Conservation (phyloP, 2,797 vertebrate genomes). For the Halcyon badia region DNA sequence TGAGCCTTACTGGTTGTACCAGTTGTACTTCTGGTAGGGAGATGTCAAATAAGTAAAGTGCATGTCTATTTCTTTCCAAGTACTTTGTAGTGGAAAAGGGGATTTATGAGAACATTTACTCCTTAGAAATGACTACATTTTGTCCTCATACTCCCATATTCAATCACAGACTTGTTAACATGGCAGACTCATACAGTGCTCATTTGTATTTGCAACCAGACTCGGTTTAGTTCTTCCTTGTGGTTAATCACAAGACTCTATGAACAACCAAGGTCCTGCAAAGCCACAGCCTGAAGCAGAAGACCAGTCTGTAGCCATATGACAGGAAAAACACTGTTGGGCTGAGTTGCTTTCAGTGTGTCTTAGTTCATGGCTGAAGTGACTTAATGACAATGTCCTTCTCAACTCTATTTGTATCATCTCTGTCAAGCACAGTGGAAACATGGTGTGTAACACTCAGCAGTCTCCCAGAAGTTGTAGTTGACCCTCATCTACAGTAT, state of each 20-base stretch:
- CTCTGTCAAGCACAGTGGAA: accelerated
- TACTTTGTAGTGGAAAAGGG: not conserved
- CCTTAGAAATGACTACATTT: not conserved
- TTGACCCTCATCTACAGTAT: not conserved
- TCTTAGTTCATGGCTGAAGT: not conserved
- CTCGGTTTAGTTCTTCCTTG: not conserved
- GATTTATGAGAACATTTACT: not conserved
- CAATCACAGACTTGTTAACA: not conserved
- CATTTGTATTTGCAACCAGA: not conserved
- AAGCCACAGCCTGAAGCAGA: not conserved
- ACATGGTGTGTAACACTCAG: accelerated
- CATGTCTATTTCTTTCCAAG: not conserved
- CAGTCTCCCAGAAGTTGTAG: not conserved
- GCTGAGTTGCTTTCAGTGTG: not conserved
- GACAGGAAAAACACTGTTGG: not conserved
- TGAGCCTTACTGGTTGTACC: not conserved
- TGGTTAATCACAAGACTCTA: not conserved
- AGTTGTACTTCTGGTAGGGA: not conserved
- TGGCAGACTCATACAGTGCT: not conserved
- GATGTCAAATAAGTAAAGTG: not conserved
- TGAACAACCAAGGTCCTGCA: not conserved
- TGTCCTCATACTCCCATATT: not conserved
- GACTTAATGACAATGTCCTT: not conserved
- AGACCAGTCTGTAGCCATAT: not conserved
- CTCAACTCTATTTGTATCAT: not conserved